phyloP scores from a whole-genome alignment of 2,888 invertebrate genomes.

The Diachrysia chrysitis region DNA sequence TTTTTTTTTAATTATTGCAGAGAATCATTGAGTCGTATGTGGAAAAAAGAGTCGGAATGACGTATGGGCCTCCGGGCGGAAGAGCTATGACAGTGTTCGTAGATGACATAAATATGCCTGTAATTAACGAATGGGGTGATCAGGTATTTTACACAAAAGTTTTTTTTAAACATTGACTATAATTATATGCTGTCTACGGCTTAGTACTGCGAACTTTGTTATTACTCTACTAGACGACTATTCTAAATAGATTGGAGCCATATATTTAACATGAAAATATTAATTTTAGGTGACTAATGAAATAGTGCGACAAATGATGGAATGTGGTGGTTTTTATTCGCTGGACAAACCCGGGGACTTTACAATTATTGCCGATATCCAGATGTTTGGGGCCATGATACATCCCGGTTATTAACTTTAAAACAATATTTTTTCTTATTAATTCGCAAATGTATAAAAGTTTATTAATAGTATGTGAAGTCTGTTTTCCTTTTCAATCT shows the following conservation, averaged over 20 bases:
- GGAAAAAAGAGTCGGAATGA: constrained; percentile 96
- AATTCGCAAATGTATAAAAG: too few species aligned
- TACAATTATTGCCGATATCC: constrained; percentile 93
- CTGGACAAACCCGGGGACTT: constrained; percentile 97
- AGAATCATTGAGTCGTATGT: constrained; percentile 96
- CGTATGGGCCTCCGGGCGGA: constrained; percentile 95
- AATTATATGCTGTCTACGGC: too few species aligned
- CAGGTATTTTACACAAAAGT: constrained; percentile 89
- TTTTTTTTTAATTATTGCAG: constrained; percentile 79
- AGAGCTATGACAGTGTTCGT: constrained; percentile 96
- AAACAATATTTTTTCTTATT: too few species aligned
- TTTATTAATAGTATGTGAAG: too few species aligned
- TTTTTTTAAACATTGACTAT: background rate
- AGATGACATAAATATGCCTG: constrained; percentile 97
- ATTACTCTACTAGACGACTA: too few species aligned
- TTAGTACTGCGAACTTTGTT: too few species aligned
- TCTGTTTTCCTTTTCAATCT: too few species aligned
- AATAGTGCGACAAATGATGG: constrained; percentile 96
- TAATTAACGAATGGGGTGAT: constrained; percentile 97
- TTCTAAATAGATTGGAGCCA: too few species aligned
- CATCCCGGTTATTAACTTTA: constrained; percentile 91
- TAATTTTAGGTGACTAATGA: constrained; percentile 92
- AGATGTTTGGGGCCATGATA: constrained; percentile 96
- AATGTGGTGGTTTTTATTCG: constrained; percentile 95
- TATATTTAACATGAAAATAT: background rate